Percentiles rank a stretch among this genome's conserved stretches.
phyloP scores from a whole-genome alignment of 2,888 invertebrate genomes.

The Catocala sponsa region DNA sequence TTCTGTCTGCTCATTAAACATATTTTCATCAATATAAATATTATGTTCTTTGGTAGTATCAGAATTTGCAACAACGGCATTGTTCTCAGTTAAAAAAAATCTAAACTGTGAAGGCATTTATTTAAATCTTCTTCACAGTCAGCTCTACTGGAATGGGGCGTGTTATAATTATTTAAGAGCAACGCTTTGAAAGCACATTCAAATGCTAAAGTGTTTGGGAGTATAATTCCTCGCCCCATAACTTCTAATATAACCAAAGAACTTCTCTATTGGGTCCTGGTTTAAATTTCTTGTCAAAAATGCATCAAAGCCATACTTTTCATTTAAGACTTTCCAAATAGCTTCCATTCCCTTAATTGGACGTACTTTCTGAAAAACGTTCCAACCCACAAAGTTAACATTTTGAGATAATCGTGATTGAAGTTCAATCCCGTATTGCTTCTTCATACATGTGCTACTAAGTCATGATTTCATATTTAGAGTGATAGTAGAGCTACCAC shows the following conservation, averaged over 20 bases:
- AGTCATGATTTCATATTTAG: too few species aligned
- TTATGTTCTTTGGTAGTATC: slow-evolving; percentile 2
- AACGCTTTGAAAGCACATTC: slow-evolving; percentile 10
- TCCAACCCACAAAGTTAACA: too few species aligned
- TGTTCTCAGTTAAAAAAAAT: slow-evolving; percentile 5
- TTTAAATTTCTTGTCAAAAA: slow-evolving; percentile 32
- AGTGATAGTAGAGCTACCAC: too few species aligned
- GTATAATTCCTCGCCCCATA: slow-evolving; percentile 23
- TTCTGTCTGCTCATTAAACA: background rate
- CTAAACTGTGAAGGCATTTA: slow-evolving; percentile 6
- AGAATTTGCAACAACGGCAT: background rate
- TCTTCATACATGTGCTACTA: too few species aligned
- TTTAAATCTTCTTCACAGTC: slow-evolving; percentile 6
- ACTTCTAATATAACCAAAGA: slow-evolving; percentile 31
- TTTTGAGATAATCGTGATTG: too few species aligned
- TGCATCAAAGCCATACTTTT: slow-evolving; percentile 9
- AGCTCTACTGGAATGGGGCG: slow-evolving; percentile 10
- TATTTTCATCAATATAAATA: background rate
- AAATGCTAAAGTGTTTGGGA: slow-evolving; percentile 14
- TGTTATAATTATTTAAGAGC: slow-evolving; percentile 13
- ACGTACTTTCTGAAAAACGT: too few species aligned
- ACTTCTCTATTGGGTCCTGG: slow-evolving; percentile 34
- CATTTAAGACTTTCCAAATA: background rate
- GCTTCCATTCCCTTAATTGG: slow-evolving; percentile 3
- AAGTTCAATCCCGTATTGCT: too few species aligned